Evolutionary conservation across 2,797 vertebrate species (phyloP).

Genomic region (Lacerta bilineata): DNA sequence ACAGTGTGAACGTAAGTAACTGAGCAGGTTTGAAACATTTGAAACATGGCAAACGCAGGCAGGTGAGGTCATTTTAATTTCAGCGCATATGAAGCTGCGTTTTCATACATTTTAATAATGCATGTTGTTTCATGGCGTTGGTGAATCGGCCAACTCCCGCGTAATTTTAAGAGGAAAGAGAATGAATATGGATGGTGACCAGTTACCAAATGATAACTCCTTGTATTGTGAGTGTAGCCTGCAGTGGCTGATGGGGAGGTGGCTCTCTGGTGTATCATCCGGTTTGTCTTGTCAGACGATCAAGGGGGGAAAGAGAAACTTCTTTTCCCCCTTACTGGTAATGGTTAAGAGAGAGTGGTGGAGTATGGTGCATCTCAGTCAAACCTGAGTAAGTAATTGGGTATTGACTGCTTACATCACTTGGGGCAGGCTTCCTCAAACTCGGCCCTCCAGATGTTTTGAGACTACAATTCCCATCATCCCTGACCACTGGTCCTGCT

Average conservation of each 20-base stretch:
- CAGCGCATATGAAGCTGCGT: not conserved
- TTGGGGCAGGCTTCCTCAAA: not conserved
- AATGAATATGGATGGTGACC: not conserved
- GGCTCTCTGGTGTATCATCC: not conserved
- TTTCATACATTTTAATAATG: not conserved
- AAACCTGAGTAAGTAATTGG: not conserved
- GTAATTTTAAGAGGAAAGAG: not conserved
- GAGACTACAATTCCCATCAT: too few relatives aligned
- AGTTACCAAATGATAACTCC: not conserved
- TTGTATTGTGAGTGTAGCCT: not conserved
- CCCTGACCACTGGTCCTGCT: too few relatives aligned
- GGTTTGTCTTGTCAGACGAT: too few relatives aligned
- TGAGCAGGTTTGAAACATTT: rapidly evolving
- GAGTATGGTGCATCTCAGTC: not conserved
- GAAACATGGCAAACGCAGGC: rapidly evolving
- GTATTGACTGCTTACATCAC: not conserved
- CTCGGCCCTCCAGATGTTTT: too few relatives aligned
- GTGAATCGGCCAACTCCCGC: not conserved
- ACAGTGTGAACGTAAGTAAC: constrained; percentile 87
- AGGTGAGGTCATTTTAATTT: not conserved
- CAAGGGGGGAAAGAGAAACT: not conserved
- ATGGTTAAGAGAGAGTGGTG: not conserved
- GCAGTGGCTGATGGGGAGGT: not conserved
- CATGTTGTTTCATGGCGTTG: not conserved
- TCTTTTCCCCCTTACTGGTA: not conserved